A percentile compares a stretch with the other conserved stretches of the same genome.
These are phyloP conservation scores for Alloscopus bannaensis DNA, from an alignment of 2,888 invertebrate genomes.

Conservation along the genomic window DNA sequence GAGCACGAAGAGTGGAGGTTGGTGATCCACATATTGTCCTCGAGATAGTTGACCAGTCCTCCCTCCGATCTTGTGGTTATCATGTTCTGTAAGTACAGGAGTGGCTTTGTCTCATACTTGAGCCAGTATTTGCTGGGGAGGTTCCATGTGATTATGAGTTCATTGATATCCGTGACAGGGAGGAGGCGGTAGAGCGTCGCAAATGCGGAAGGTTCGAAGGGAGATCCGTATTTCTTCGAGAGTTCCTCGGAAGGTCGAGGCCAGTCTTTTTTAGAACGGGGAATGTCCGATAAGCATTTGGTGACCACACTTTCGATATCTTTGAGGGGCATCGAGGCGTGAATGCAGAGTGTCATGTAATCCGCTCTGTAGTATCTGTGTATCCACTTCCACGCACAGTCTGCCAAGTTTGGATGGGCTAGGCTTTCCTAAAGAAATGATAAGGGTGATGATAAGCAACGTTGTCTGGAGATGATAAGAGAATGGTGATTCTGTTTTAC, in stretches of 20 bases:
- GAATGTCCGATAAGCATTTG: slow-evolving; percentile 15
- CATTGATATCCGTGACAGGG: neutral
- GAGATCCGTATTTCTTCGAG: neutral
- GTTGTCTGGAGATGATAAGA: no score
- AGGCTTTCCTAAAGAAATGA: neutral
- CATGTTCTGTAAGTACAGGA: slow-evolving; percentile 8
- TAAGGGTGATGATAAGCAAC: neutral
- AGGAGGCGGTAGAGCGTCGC: neutral
- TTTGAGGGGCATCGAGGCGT: slow-evolving; percentile 25
- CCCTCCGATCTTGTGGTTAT: neutral
- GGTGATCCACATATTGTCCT: neutral
- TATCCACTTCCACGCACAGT: slow-evolving; percentile 7
- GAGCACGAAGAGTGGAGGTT: neutral
- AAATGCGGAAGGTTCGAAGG: slow-evolving; percentile 3
- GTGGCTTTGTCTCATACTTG: slow-evolving; percentile 28
- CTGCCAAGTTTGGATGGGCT: neutral
- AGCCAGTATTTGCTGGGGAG: slow-evolving; percentile 23
- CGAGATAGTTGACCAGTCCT: slow-evolving; percentile 9
- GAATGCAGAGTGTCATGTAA: slow-evolving; percentile 44
- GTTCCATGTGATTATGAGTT: slow-evolving; percentile 21
- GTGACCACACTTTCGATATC: slow-evolving; percentile 8
- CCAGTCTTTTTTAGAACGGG: neutral
- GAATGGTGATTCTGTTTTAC: no score
- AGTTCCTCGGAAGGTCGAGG: neutral
- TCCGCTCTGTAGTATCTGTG: slow-evolving; percentile 10